Evolutionary conservation across 37 sponge, comb jelly and placozoan species (phyloP), one percentile per base, ranked within the genome.

Genomic region (Cladorhizidae sp.): DNA sequence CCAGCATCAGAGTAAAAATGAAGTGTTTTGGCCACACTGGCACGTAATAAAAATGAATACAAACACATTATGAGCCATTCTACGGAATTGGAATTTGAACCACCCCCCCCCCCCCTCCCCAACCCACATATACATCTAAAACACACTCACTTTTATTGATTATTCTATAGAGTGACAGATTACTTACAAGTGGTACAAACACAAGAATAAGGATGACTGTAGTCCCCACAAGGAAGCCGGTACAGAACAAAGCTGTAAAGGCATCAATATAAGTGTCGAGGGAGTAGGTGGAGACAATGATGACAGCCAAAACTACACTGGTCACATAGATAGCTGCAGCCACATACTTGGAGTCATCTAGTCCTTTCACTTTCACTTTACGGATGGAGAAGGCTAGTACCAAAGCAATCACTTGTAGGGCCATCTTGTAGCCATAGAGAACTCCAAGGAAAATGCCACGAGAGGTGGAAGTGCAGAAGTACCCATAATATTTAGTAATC

Each of bases 341-440:
- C 17, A 86, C 73, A 36, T 55, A 86, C 37, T 64, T 79, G 28
- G 87, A 63, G 32, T 86, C 87, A 37, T 86, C 43, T 28, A 86
- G 75, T 33, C 87, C 87, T 49, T 86, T 86, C 40, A 86, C 80
- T 54, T 79, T 86, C 18, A 86, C 87, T 74, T 80, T 86, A 20
- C 87, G 80, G 23, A 79, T 86, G 8, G 80, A 69, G 69, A 86
- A 86, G 28, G 87, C 75, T 23, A 86, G 50, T 11, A 86, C 11
- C 3, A 86, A 15, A 17, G 87, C 87, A 39, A 67, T 70, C 12
- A 86, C 59, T 51, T 86, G 87, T 23, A 86, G 64, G 23, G 74
- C 1, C 18, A 67, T 72, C 57, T 80, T 86, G 64, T 80, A 86
- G 40, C 87, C 87, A 67, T 74, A 80, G 15, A 86, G 80, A n/a